These are phyloP conservation scores for Xestia xanthographa DNA, from an alignment of 2,888 invertebrate species.

Conservation along the genomic window DNA sequence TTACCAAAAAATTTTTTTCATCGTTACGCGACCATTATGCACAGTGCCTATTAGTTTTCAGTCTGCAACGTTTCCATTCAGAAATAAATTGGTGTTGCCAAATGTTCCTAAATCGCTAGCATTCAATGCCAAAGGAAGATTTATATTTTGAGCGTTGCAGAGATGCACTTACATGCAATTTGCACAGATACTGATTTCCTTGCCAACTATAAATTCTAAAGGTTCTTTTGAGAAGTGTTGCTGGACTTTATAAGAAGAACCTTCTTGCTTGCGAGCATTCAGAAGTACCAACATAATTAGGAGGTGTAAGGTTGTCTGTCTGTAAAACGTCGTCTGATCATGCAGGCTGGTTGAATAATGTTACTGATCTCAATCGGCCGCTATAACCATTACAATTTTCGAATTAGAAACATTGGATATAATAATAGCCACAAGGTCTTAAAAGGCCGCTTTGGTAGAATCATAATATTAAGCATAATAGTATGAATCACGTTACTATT, in stretches of 20 bases:
- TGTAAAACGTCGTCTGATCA: not conserved
- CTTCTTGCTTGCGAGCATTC: not conserved
- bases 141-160: conserved; percentile 11
- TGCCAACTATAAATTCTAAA: not conserved
- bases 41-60: conserved; percentile 11
- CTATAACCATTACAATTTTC: not conserved
- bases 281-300: not conserved
- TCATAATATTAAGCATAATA: too few species aligned
- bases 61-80: conserved; percentile 29
- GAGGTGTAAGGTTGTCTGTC: not conserved
- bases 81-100: conserved; percentile 35
- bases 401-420: not conserved
- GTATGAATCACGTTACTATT: not conserved
- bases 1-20: not conserved
- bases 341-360: not conserved
- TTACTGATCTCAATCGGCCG: not conserved
- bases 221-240: not conserved
- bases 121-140: conserved; percentile 31
- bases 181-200: not conserved
- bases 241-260: not conserved
- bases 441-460: too few species aligned
- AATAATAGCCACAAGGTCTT: too few species aligned
- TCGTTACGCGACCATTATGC: conserved; percentile 21
- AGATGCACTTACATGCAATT: conserved; percentile 24
- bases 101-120: conserved; percentile 23